Base-by-base conservation (phyloP, 2,888 invertebrate species). In the Steinernema scapterisci region DNA sequence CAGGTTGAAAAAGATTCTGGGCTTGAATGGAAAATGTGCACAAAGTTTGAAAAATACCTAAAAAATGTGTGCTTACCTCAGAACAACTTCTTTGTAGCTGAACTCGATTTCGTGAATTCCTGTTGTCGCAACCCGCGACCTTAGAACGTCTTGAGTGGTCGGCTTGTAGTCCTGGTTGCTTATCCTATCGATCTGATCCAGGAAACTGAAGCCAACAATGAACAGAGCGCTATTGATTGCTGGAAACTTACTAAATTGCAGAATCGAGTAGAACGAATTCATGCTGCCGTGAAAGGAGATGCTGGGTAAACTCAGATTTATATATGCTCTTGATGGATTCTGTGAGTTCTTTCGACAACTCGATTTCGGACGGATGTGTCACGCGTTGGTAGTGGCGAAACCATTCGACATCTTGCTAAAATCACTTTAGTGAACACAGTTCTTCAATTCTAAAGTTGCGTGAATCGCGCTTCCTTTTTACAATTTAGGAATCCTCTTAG, bases 81-180 rank as follows among this genome's bases (percentile, higher is more conserved):
- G 96, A 92, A 95, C 93, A 90, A 96, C 96, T 91, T 95, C 95
- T 92, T 97, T 96, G 92, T 97, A 92, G 91, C 96, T 95, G 92
- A 97, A 97, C 87, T 97, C 96, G 91, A 97, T 97, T 91, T 97
- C 97, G 91, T 96, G 96, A 91, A 97, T 97, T 90, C 97, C 97
- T 88, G 97, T 97, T 85, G 97, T 97, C 88, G 97, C 96, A 89
- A 96, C 95, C 92, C 97, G 92, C 90, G 97, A 96, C 89, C 97
- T 93, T 88, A 97, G 92, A 89, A 97, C 96, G 91, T 97, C 97
- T 91, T 97, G 97, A 91, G 96, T 94, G 88, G 95, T 95, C 88
- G 97, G 97, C 91, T 96, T 92, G 92, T 96, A 99, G 91, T 94
- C 93, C 88, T 92, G 92, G 89, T 92, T 93, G 89, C 95, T 93